Percentiles rank a stretch among this genome's conserved stretches.
phyloP scores from a whole-genome alignment of 2,113 vertebrate genomes.

The Psittacula cyanocephala region DNA sequence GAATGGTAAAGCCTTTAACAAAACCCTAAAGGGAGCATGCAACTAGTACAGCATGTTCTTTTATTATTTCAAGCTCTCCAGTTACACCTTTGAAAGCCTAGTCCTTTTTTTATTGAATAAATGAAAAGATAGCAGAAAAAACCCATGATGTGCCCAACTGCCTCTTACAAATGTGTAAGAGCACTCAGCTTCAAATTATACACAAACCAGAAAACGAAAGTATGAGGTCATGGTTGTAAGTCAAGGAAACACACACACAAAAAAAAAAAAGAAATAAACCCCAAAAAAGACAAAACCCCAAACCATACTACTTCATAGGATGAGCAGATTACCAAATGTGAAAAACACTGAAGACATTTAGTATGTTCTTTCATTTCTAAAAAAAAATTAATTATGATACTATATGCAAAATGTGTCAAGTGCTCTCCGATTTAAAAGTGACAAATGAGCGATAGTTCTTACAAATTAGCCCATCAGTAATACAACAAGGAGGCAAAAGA shows the following conservation, averaged over 20 bases:
- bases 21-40: constrained; percentile 41
- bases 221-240: not conserved
- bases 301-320: not conserved
- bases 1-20: constrained; percentile 60
- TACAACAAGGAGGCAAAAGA: not conserved
- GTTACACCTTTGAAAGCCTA: constrained; percentile 58
- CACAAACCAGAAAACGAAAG: not conserved
- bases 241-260: not conserved
- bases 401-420: not conserved
- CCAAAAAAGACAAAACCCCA: not conserved
- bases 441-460: not conserved
- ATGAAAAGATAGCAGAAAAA: constrained; percentile 9
- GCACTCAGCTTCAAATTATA: not conserved
- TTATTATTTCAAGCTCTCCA: constrained; percentile 62
- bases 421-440: not conserved
- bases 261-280: not conserved
- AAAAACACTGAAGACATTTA: not conserved
- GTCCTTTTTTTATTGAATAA: not conserved
- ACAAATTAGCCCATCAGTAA: not conserved
- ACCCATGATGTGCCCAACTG: not conserved
- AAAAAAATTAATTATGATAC: fast-evolving
- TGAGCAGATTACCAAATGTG: not conserved
- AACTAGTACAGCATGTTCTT: constrained; percentile 57
- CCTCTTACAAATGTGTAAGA: not conserved
- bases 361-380: not conserved